Percentiles rank a stretch among this genome's conserved stretches.
Evolutionary conservation across 2,888 invertebrate genomes (phyloP).

Genomic region (Platycnemis pennipes): DNA sequence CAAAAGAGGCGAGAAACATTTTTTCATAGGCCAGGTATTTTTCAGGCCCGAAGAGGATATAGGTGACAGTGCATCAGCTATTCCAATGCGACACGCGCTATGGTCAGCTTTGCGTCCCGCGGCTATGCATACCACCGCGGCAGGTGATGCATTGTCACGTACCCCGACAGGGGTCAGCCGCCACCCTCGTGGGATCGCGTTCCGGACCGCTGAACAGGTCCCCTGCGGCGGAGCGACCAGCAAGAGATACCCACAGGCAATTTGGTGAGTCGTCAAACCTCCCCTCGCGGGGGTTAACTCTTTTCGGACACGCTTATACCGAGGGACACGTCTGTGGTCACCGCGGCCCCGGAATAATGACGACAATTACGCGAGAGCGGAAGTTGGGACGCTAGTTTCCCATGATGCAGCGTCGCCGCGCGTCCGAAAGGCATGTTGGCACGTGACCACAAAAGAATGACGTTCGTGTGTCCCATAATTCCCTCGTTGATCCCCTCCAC

Average conservation of each 20-base stretch:
- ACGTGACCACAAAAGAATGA: constrained; percentile 10
- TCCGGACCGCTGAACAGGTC: not conserved
- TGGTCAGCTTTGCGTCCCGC: too few relatives aligned
- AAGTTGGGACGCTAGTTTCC: constrained; percentile 7
- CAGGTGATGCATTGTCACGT: too few relatives aligned
- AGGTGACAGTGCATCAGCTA: too few relatives aligned
- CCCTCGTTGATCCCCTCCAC: not conserved
- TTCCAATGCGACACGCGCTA: too few relatives aligned
- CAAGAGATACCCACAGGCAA: not conserved
- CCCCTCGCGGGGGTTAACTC: not conserved
- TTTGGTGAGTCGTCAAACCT: not conserved
- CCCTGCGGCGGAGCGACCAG: not conserved
- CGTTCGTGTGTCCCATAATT: not conserved
- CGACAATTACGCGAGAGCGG: not conserved
- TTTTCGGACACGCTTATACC: not conserved
- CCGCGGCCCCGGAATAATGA: not conserved
- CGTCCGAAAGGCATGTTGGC: not conserved
- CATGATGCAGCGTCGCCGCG: not conserved
- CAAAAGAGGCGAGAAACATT: too few relatives aligned
- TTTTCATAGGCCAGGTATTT: too few relatives aligned
- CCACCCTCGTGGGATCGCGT: not conserved
- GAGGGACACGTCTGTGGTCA: not conserved
- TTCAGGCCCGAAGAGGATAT: too few relatives aligned
- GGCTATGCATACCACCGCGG: too few relatives aligned
- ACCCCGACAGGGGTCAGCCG: not conserved